Evolutionary conservation across 2,888 invertebrate species (phyloP).

Genomic region (Argyresthia goedartella): DNA sequence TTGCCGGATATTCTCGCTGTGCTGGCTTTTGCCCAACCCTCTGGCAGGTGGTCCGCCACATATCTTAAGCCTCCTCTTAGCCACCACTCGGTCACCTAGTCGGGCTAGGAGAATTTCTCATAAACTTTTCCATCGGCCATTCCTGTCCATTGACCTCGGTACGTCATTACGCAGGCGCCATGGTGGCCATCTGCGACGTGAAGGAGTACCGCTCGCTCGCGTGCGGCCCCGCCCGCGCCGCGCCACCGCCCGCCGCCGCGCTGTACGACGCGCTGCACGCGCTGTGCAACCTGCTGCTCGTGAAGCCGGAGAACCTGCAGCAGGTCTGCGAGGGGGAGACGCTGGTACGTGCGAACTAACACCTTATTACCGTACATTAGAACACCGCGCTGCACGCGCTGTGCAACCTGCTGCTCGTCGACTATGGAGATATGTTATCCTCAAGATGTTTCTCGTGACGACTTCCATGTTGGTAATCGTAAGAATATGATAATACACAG

Average conservation of each 20-base stretch:
- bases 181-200: slow-evolving; percentile 98
- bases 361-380: not conserved
- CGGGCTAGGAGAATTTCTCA: too few relatives aligned
- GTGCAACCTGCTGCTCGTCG: not conserved
- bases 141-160: not conserved
- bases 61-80: too few relatives aligned
- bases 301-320: slow-evolving; percentile 95
- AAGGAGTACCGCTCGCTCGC: slow-evolving; percentile 95
- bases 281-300: slow-evolving; percentile 93
- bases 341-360: slow-evolving; percentile 76
- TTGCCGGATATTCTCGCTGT: too few relatives aligned
- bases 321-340: slow-evolving; percentile 96
- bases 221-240: slow-evolving; percentile 64
- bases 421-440: too few relatives aligned
- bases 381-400: not conserved
- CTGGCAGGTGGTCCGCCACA: too few relatives aligned
- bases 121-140: too few relatives aligned
- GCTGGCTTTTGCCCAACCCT: too few relatives aligned
- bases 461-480: too few relatives aligned
- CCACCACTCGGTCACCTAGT: too few relatives aligned
- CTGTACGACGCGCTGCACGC: slow-evolving; percentile 97
- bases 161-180: slow-evolving; percentile 79
- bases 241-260: slow-evolving; percentile 83
- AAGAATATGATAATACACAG: too few relatives aligned
- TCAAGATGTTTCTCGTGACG: too few relatives aligned